A percentile compares a stretch with the other conserved stretches of the same genome.
Evolutionary conservation across 2,888 invertebrate genomes (phyloP).

Genomic region (Flexamia atlantica): DNA sequence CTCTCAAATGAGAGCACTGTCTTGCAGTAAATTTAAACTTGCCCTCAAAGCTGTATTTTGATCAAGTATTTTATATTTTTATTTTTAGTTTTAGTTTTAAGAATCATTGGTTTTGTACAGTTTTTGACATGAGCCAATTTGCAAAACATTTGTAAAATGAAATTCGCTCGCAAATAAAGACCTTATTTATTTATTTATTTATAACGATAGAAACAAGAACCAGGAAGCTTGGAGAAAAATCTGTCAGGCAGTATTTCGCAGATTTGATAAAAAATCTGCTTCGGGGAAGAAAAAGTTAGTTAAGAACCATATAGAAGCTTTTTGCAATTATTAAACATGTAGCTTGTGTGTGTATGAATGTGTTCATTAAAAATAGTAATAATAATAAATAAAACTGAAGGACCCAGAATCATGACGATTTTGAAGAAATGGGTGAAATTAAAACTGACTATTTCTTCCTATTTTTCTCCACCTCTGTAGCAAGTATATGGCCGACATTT

Average conservation of each 20-base stretch:
- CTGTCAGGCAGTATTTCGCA: slow-evolving; percentile 39
- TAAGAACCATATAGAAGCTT: slow-evolving; percentile 16
- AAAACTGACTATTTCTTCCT: slow-evolving; percentile 33
- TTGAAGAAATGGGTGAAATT: slow-evolving; percentile 12
- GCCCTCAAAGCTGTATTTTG: too few species aligned
- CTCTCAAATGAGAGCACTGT: too few species aligned
- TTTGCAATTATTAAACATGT: background rate
- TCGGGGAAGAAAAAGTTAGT: slow-evolving; percentile 23
- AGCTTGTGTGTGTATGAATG: slow-evolving; percentile 11
- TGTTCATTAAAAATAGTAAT: slow-evolving; percentile 27
- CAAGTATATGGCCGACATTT: slow-evolving; percentile 30
- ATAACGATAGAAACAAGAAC: slow-evolving; percentile 31
- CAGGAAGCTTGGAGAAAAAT: slow-evolving; percentile 39
- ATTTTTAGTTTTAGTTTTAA: too few species aligned
- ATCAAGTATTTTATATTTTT: too few species aligned
- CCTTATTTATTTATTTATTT: too few species aligned
- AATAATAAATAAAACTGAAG: slow-evolving; percentile 35
- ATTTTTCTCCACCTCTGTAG: slow-evolving; percentile 27
- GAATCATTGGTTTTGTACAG: too few species aligned
- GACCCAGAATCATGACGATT: slow-evolving; percentile 17
- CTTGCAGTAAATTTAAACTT: too few species aligned
- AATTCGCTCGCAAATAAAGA: too few species aligned
- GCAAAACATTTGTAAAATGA: too few species aligned
- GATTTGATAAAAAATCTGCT: slow-evolving; percentile 38
- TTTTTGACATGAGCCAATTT: too few species aligned